A percentile compares a stretch with the other conserved stretches of the same genome.
These are phyloP conservation scores for Indicator indicator DNA, from an alignment of 2,113 vertebrate species.

Conservation along the genomic window DNA sequence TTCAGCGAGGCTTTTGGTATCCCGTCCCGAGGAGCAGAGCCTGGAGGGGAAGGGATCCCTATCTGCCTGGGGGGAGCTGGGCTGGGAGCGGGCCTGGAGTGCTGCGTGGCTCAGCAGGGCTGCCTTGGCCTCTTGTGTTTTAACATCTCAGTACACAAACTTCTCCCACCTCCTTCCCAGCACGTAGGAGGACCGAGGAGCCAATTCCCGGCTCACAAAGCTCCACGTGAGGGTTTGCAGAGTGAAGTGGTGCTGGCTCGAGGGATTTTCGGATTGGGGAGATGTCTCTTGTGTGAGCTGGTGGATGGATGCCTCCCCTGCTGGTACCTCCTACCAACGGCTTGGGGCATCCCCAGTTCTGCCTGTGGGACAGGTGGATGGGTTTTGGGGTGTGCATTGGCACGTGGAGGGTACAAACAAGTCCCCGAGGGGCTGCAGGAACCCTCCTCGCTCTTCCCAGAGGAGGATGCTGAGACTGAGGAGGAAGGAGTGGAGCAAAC, in stretches of 20 bases:
- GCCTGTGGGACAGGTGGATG: not conserved
- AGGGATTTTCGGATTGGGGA: accelerated
- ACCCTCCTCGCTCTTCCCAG: accelerated
- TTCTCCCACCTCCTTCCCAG: not conserved
- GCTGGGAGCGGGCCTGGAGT: accelerated
- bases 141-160: not conserved
- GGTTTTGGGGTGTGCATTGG: accelerated
- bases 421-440: not conserved
- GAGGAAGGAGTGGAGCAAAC: not conserved
- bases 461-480: not conserved
- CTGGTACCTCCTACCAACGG: accelerated
- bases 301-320: not conserved
- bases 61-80: accelerated
- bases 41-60: not conserved
- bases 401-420: accelerated
- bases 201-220: not conserved
- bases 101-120: not conserved
- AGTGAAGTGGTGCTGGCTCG: accelerated
- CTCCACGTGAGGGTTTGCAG: not conserved
- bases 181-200: not conserved
- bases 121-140: not conserved
- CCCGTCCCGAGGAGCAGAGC: not conserved
- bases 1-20: not conserved
- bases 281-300: accelerated
- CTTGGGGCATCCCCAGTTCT: not conserved